A percentile compares a stretch with the other conserved stretches of the same genome.
Evolutionary conservation across 2,888 invertebrate genomes (phyloP).

Genomic region (Malachius bipustulatus): DNA sequence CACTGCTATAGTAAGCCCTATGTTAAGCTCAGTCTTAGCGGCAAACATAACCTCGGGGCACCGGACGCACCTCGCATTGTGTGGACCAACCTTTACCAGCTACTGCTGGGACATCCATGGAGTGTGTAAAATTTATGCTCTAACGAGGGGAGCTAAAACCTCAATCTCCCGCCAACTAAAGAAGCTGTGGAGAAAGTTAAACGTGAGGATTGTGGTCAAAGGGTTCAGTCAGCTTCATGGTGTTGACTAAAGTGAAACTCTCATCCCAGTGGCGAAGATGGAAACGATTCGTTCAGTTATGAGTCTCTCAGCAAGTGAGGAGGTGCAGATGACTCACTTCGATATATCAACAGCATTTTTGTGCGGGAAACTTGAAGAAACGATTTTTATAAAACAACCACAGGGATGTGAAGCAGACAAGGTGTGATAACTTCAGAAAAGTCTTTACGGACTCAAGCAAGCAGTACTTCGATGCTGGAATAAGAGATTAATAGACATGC

Average conservation of each 20-base stretch:
- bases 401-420: constrained; percentile 24
- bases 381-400: constrained; percentile 28
- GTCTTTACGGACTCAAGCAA: constrained; percentile 31
- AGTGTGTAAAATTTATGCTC: no score
- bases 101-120: no score
- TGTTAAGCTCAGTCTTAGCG: no score
- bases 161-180: no score
- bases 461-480: constrained; percentile 29
- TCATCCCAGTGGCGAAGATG: constrained; percentile 9
- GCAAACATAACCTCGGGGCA: no score
- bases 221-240: constrained; percentile 9
- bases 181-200: no score
- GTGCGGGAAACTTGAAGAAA: constrained; percentile 10
- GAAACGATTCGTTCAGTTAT: constrained; percentile 9
- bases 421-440: constrained; percentile 26
- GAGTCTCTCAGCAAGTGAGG: constrained; percentile 7
- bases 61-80: no score
- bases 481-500: constrained; percentile 21
- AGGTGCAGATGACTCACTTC: constrained; percentile 10
- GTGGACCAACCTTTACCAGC: no score
- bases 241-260: constrained; percentile 10
- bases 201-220: constrained; percentile 6
- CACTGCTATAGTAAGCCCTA: no score
- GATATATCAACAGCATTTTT: constrained; percentile 12
- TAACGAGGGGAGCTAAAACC: no score